These are phyloP conservation scores for Steinernema feltiae DNA, from an alignment of 1,140 invertebrate species.

Conservation along the genomic window DNA sequence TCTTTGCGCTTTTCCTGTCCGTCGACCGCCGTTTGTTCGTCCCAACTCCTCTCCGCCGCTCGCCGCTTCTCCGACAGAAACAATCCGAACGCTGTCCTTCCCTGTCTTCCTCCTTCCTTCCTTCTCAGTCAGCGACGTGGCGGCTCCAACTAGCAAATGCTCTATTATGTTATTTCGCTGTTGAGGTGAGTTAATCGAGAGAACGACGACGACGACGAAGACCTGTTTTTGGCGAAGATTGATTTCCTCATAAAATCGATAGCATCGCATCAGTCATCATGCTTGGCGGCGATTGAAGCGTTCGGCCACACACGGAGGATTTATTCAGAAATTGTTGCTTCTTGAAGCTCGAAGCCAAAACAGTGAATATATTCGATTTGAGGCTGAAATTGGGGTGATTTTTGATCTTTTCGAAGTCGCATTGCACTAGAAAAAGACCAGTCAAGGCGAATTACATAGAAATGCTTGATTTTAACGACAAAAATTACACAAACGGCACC, in stretches of 20 bases:
- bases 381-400: background rate
- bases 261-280: too few species aligned
- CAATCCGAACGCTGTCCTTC: background rate
- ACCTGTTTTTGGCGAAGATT: background rate
- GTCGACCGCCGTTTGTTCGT: background rate
- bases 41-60: background rate
- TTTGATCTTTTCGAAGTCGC: background rate
- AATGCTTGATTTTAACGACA: too few species aligned
- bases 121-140: background rate
- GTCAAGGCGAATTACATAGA: too few species aligned
- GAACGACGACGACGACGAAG: background rate
- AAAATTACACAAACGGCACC: too few species aligned
- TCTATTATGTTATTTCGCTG: conserved; percentile 11
- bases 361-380: background rate
- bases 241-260: background rate
- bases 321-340: background rate
- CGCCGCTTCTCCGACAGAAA: background rate
- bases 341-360: background rate
- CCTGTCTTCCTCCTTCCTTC: background rate
- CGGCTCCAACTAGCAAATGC: background rate
- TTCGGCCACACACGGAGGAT: background rate
- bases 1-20: background rate
- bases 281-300: background rate
- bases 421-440: background rate
- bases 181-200: background rate